A percentile compares a stretch with the other conserved stretches of the same genome.
Conservation (phyloP, 2,797 vertebrate genomes). For the Enteromius thamalakanensis region DNA sequence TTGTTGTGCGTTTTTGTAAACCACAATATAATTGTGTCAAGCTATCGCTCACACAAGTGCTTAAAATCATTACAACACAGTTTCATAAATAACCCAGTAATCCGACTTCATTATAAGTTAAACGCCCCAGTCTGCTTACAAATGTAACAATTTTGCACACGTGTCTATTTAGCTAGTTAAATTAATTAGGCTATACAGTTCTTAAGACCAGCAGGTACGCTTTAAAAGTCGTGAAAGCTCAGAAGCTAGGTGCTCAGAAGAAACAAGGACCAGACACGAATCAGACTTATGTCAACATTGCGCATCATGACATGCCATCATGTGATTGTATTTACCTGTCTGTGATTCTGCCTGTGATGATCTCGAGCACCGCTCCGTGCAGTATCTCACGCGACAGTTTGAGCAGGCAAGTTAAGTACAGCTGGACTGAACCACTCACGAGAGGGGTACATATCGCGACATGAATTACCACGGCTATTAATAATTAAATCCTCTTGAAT, state of each 20-base stretch:
- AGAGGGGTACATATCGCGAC: background rate
- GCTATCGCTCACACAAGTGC: background rate
- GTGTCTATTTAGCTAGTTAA: background rate
- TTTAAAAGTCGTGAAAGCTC: background rate
- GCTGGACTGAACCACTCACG: conserved; percentile 43
- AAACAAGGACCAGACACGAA: background rate
- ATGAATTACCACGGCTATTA: background rate
- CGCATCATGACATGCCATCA: background rate
- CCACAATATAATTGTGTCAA: too few species aligned
- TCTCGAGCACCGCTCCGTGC: background rate
- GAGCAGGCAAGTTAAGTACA: conserved; percentile 42
- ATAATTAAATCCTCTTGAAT: background rate
- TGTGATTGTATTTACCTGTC: conserved; percentile 57
- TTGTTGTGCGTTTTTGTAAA: too few species aligned
- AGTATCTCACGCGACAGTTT: conserved; percentile 18
- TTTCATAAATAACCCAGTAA: background rate
- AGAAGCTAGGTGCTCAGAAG: background rate
- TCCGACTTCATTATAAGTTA: background rate
- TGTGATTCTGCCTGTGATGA: conserved; percentile 47
- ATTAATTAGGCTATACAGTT: background rate
- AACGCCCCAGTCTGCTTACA: background rate
- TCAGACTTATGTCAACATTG: background rate
- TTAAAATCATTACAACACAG: background rate
- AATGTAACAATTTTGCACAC: background rate
- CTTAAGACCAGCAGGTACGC: background rate